These are phyloP conservation scores for Tauraco hartlaubi DNA, from an alignment of 2,797 vertebrate species.

Conservation along the genomic window DNA sequence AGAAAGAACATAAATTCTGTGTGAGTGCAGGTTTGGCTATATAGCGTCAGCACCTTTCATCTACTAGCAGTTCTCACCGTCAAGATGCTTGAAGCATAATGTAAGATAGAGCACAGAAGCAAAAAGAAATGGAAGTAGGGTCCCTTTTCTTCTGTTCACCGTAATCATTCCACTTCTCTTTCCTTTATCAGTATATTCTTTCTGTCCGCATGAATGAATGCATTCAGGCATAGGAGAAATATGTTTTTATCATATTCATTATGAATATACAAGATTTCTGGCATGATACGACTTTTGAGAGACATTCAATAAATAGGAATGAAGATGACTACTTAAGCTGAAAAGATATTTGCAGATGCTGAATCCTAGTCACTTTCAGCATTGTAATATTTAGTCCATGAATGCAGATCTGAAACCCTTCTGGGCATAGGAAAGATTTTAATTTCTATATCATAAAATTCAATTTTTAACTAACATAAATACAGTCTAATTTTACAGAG, in stretches of 20 bases:
- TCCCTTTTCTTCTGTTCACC: not conserved
- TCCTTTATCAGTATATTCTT: constrained; percentile 16
- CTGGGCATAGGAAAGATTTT: not conserved
- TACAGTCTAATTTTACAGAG: not conserved
- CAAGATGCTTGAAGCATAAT: not conserved
- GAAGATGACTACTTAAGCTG: not conserved
- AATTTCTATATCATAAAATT: not conserved
- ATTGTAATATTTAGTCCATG: not conserved
- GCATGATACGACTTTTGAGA: not conserved
- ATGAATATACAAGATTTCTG: constrained; percentile 18
- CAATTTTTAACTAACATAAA: not conserved
- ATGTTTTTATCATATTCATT: constrained; percentile 20
- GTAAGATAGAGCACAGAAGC: not conserved
- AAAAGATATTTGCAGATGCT: not conserved
- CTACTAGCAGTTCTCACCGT: not conserved
- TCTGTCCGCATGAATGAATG: constrained; percentile 16
- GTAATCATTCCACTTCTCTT: not conserved
- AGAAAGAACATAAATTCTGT: not conserved
- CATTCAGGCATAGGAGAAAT: not conserved
- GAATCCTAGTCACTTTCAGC: not conserved
- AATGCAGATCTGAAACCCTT: not conserved
- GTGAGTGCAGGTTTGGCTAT: not conserved
- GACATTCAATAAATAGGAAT: not conserved
- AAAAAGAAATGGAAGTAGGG: not conserved
- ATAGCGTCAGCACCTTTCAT: not conserved